These are phyloP conservation scores for Sesia bembeciformis DNA, from an alignment of 2,888 invertebrate species.

Conservation along the genomic window DNA sequence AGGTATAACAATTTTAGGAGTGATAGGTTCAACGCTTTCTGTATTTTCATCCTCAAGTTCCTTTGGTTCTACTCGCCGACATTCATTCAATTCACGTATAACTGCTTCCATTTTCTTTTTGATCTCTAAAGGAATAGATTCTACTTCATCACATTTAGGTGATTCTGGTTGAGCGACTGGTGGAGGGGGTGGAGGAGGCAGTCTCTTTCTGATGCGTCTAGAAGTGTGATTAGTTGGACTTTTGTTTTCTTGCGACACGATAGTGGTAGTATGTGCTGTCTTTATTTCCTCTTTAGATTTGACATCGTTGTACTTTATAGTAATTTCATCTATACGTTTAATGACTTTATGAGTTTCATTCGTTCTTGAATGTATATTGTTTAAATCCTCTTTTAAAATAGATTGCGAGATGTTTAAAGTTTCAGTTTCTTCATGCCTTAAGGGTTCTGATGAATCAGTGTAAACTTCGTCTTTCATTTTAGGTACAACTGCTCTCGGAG, in stretches of 20 bases:
- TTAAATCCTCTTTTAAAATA: constrained; percentile 20
- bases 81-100: constrained; percentile 69
- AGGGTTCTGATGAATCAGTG: constrained; percentile 21
- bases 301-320: not conserved
- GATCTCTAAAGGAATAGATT: constrained; percentile 65
- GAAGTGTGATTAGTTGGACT: constrained; percentile 44
- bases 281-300: constrained; percentile 2
- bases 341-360: not conserved
- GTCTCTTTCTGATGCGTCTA: constrained; percentile 49
- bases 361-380: constrained; percentile 3
- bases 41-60: constrained; percentile 37
- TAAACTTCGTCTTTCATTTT: constrained; percentile 28
- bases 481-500: constrained; percentile 45
- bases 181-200: constrained; percentile 64
- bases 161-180: constrained; percentile 23
- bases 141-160: constrained; percentile 27
- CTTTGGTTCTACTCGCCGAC: constrained; percentile 46
- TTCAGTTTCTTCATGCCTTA: constrained; percentile 19
- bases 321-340: not conserved
- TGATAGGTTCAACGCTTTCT: constrained; percentile 35
- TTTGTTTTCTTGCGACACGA: constrained; percentile 17
- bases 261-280: constrained; percentile 9
- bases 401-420: constrained; percentile 7
- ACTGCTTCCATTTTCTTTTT: constrained; percentile 78
- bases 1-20: constrained; percentile 62